Evolutionary conservation across 1,140 invertebrate genomes (phyloP).

Genomic region (Venturia canescens): DNA sequence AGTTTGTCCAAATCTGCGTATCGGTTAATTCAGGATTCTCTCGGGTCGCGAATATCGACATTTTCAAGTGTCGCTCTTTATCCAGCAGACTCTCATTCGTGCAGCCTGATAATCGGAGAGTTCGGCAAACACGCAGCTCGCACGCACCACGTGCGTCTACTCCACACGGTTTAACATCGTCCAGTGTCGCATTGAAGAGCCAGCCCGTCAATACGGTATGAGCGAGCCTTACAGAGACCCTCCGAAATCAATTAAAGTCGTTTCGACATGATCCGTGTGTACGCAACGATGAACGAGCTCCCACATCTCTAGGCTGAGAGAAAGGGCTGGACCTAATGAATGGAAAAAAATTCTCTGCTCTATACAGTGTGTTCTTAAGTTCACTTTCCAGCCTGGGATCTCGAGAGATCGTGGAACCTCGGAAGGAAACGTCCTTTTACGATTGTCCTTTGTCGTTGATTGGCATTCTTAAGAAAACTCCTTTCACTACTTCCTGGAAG

Average conservation of each 20-base stretch:
- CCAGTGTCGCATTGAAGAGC: constrained; percentile 20
- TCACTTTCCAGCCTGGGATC: too few species aligned
- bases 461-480: too few species aligned
- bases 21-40: background rate
- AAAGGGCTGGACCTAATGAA: constrained; percentile 2
- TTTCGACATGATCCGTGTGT: constrained; percentile 60
- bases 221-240: constrained; percentile 10
- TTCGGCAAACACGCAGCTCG: background rate
- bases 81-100: background rate
- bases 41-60: background rate
- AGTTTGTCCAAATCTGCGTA: constrained; percentile 6
- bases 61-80: background rate
- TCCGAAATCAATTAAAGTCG: constrained; percentile 62
- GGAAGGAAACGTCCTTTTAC: too few species aligned
- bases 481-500: too few species aligned
- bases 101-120: constrained; percentile 10
- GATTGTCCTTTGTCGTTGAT: too few species aligned
- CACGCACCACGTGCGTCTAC: background rate
- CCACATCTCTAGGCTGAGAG: constrained; percentile 58
- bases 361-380: background rate
- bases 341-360: constrained; percentile 21
- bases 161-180: background rate
- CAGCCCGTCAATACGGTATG: background rate
- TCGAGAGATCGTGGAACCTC: too few species aligned
- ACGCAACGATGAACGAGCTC: constrained; percentile 58